phyloP scores from a whole-genome alignment of 1,140 invertebrate species.

The Pachypsylla venusta region DNA sequence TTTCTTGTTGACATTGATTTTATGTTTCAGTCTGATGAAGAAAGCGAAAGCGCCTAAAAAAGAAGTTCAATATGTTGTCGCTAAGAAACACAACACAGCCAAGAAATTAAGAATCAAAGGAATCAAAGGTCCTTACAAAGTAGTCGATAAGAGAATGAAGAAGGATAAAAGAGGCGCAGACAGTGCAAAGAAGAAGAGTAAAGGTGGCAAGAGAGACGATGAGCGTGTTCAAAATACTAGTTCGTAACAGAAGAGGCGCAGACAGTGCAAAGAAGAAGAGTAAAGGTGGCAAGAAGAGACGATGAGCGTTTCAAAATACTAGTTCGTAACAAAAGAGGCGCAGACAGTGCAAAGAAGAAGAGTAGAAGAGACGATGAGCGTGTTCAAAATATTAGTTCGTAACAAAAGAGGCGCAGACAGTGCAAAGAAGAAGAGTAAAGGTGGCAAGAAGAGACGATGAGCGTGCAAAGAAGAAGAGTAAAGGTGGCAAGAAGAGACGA shows the following conservation, averaged over 20 bases:
- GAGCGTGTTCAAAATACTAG: too few relatives aligned
- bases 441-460: neutral
- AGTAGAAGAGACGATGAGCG: neutral
- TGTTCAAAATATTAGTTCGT: too few relatives aligned
- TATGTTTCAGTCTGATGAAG: constrained; percentile 67
- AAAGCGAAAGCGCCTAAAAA: constrained; percentile 73
- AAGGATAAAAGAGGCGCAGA: constrained; percentile 48
- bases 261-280: too few relatives aligned
- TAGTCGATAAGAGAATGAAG: constrained; percentile 92
- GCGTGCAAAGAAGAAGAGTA: neutral
- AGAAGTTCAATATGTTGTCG: constrained; percentile 85
- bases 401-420: constrained; percentile 32
- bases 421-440: too few relatives aligned
- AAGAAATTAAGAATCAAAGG: constrained; percentile 67
- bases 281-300: too few relatives aligned
- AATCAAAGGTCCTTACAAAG: constrained; percentile 80
- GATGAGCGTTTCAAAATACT: neutral
- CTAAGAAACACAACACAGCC: constrained; percentile 70
- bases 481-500: neutral
- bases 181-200: neutral
- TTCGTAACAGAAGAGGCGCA: neutral
- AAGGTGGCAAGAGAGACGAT: neutral
- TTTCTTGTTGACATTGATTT: neutral
- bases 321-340: neutral
- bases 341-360: neutral